Percentiles rank a stretch among this genome's conserved stretches.
These are phyloP conservation scores for Albula glossodonta DNA, from an alignment of 2,113 vertebrate species.

Conservation along the genomic window DNA sequence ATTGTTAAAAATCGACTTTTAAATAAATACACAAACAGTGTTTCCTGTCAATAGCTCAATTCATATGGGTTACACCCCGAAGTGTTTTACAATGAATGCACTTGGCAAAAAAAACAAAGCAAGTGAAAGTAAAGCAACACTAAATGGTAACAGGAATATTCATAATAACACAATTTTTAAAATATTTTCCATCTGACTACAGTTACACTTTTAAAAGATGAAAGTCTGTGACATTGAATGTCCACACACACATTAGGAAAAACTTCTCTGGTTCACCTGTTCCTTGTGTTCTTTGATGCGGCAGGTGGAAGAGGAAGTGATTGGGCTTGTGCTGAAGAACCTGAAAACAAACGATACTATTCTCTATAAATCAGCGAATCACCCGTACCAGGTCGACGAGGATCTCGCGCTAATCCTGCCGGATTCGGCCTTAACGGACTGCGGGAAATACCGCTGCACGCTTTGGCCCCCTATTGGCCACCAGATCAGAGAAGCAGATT, in stretches of 20 bases:
- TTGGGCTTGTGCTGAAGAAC: conserved; percentile 45
- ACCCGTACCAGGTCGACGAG: conserved; percentile 33
- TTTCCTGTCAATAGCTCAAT: no score
- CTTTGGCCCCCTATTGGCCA: conserved; percentile 48
- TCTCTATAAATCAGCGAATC: conserved; percentile 36
- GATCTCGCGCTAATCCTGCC: conserved; percentile 38
- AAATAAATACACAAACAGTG: background rate
- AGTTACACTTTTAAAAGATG: no score
- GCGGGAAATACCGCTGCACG: conserved; percentile 42
- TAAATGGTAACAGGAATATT: no score
- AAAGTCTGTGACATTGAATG: no score
- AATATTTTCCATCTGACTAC: no score
- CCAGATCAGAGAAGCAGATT: conserved; percentile 39
- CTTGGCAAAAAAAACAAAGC: no score
- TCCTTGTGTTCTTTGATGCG: background rate
- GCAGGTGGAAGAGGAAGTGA: conserved; percentile 26
- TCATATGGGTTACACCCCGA: no score
- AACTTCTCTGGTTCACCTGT: background rate
- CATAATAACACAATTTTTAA: no score
- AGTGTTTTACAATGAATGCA: no score
- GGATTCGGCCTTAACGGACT: conserved; percentile 9
- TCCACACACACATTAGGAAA: no score
- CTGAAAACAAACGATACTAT: conserved; percentile 31
- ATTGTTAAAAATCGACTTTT: background rate
- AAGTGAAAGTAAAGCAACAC: no score